Percentiles rank a stretch among this genome's conserved stretches.
These are phyloP conservation scores for Mesoligia furuncula DNA, from an alignment of 2,888 invertebrate genomes.

Conservation along the genomic window DNA sequence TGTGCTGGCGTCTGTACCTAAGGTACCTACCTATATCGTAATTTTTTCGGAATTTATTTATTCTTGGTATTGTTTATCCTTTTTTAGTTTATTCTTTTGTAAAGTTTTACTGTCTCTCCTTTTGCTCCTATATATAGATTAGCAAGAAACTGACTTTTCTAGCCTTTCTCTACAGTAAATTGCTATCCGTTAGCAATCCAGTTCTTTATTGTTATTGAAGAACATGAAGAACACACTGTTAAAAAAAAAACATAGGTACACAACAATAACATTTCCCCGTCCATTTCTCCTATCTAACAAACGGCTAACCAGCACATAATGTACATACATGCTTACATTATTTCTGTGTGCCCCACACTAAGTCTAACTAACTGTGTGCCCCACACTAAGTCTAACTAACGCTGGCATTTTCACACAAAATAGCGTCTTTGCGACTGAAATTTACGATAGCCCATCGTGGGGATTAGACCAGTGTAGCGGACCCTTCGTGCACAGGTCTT, in stretches of 20 bases:
- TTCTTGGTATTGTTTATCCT: background rate
- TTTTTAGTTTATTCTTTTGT: too few relatives aligned
- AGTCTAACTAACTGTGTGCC: slow-evolving; percentile 45
- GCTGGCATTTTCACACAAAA: slow-evolving; percentile 63
- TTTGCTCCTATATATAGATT: background rate
- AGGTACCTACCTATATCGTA: background rate
- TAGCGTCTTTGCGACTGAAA: slow-evolving; percentile 59
- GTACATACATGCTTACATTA: slow-evolving; percentile 44
- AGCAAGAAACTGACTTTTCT: background rate
- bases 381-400: slow-evolving; percentile 55
- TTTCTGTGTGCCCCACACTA: slow-evolving; percentile 41
- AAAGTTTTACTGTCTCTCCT: background rate
- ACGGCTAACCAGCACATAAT: slow-evolving; percentile 23
- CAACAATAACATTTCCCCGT: background rate
- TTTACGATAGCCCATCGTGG: slow-evolving; percentile 58
- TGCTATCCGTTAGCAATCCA: background rate
- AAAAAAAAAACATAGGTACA: background rate
- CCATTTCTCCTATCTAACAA: background rate
- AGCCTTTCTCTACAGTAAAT: background rate
- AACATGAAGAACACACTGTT: background rate
- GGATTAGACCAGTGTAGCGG: slow-evolving; percentile 50
- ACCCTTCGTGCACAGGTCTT: background rate
- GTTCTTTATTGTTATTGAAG: too few relatives aligned
- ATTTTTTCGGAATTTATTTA: background rate
- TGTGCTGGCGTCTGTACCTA: too few relatives aligned